These are phyloP conservation scores for Rhyacichthys aspro DNA, from an alignment of 2,797 vertebrate species.

Conservation along the genomic window DNA sequence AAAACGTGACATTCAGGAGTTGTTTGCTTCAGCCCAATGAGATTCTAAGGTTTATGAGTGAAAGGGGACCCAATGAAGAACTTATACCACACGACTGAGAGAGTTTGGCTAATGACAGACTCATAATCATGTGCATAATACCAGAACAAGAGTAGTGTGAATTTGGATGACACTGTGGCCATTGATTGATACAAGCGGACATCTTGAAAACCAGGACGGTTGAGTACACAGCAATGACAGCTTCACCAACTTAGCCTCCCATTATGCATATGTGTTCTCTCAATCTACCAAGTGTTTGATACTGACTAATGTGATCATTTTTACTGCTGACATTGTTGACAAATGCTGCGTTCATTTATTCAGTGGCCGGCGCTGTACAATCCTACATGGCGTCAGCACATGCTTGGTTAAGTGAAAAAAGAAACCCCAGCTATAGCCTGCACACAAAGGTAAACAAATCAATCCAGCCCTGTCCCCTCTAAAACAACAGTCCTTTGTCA, in stretches of 20 bases:
- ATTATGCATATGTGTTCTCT: not conserved
- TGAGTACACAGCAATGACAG: too few species aligned
- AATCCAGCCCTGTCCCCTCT: not conserved
- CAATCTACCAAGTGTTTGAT: not conserved
- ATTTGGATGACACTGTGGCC: too few species aligned
- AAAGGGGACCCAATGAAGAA: too few species aligned
- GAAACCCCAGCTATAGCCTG: not conserved
- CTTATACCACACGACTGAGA: too few species aligned
- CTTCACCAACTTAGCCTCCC: not conserved
- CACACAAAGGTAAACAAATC: slow-evolving; percentile 7
- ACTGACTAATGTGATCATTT: not conserved
- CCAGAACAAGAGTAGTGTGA: too few species aligned
- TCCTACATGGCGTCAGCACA: not conserved
- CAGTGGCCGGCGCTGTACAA: not conserved
- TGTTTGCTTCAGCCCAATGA: too few species aligned
- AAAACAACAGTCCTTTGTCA: slow-evolving; percentile 1
- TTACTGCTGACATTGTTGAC: slow-evolving; percentile 5
- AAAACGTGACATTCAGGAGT: too few species aligned
- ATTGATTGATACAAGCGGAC: too few species aligned
- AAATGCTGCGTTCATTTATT: slow-evolving; percentile 19
- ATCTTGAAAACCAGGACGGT: too few species aligned
- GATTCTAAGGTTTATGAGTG: too few species aligned
- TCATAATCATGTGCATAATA: too few species aligned
- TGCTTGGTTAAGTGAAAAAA: slow-evolving; percentile 8
- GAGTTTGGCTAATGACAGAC: too few species aligned